phyloP scores from a whole-genome alignment of 92 coral and sea anemone genomes.

The Zoanthus solanderi region DNA sequence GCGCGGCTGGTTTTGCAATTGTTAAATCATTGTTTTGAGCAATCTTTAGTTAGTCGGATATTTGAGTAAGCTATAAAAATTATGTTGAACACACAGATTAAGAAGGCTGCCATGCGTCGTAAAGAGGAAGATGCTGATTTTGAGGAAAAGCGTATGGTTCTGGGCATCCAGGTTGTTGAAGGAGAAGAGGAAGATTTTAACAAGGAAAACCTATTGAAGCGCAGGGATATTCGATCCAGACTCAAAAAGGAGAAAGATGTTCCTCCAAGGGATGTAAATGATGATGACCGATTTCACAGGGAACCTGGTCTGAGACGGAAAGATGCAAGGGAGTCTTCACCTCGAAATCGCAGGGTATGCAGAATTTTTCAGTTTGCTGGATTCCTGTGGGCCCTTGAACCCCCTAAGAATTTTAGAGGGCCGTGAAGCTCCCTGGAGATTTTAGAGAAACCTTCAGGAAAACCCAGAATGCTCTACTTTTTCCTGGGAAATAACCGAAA shows the following conservation, averaged over 20 bases:
- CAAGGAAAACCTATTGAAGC: conserved; percentile 79
- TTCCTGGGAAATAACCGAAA: no score
- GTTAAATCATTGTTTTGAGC: no score
- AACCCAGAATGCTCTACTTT: no score
- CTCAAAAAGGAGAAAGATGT: conserved; percentile 74
- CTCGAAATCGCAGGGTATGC: conserved; percentile 73
- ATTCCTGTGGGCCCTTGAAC: no score
- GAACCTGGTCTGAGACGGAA: conserved; percentile 81
- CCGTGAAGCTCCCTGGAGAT: no score
- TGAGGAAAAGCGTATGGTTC: conserved; percentile 92
- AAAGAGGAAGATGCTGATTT: conserved; percentile 95
- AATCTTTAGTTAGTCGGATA: neutral
- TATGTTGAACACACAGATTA: conserved; percentile 57
- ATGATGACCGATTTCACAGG: conserved; percentile 64
- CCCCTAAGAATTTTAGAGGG: no score
- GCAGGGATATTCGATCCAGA: conserved; percentile 79
- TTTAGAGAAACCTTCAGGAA: no score
- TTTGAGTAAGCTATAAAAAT: neutral
- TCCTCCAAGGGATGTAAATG: conserved; percentile 57
- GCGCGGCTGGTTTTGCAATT: no score
- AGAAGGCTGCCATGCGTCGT: conserved; percentile 88
- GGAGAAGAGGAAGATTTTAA: conserved; percentile 86
- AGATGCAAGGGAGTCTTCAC: conserved; percentile 70
- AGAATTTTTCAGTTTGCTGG: neutral
- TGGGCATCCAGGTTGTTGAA: conserved; percentile 88